Conservation (phyloP, 2,888 invertebrate species). For the Melinaea menophilus region DNA sequence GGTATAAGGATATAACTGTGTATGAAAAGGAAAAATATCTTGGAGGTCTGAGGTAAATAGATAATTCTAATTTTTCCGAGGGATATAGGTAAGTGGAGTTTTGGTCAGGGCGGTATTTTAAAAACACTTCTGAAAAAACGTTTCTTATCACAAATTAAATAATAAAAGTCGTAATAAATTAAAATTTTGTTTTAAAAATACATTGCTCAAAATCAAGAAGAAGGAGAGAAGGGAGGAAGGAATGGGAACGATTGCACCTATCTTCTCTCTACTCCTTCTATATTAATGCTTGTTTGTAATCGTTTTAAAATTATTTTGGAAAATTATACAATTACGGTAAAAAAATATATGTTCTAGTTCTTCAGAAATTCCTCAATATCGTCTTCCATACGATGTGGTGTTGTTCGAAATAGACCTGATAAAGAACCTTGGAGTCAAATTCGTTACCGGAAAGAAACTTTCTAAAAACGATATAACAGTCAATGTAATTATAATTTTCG, state of each 20-base stretch:
- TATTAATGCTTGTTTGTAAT: too few species aligned
- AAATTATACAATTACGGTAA: background rate
- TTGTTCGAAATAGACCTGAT: slow-evolving; percentile 95
- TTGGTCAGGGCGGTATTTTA: too few species aligned
- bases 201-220: too few species aligned
- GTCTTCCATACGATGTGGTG: slow-evolving; percentile 94
- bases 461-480: slow-evolving; percentile 85
- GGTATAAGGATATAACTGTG: slow-evolving; percentile 93
- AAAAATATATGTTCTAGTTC: slow-evolving; percentile 79
- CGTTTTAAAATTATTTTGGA: too few species aligned
- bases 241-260: too few species aligned
- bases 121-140: too few species aligned
- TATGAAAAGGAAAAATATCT: slow-evolving; percentile 92
- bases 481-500: slow-evolving; percentile 65
- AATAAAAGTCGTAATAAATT: too few species aligned
- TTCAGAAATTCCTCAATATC: slow-evolving; percentile 97
- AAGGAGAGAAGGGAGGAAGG: too few species aligned
- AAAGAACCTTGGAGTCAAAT: slow-evolving; percentile 94
- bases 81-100: too few species aligned
- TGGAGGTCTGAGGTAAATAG: slow-evolving; percentile 90
- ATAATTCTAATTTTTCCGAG: background rate
- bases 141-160: too few species aligned
- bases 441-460: slow-evolving; percentile 85
- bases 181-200: too few species aligned
- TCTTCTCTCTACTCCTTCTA: too few species aligned